Base-by-base conservation (phyloP, 2,888 invertebrate species). In the Lepetodrilus schrolli region DNA sequence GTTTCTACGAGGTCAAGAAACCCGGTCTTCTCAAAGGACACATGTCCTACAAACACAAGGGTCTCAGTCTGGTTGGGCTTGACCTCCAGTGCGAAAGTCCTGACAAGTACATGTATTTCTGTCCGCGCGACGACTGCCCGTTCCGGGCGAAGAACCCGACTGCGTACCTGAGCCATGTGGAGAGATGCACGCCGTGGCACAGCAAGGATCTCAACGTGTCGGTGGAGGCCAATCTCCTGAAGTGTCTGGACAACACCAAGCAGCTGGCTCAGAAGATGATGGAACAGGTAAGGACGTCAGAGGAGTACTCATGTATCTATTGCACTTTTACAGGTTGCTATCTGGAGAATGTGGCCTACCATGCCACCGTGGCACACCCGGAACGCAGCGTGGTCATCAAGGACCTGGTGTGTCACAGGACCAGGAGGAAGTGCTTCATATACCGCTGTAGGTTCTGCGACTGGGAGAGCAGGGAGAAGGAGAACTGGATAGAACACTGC, bases 131-230 rank as follows among this genome's bases (percentile, higher is more conserved):
- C 36, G 80, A 81, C 23, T 87, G 87, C 73, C 76, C 74, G 7
- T 87, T 84, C 74, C 74, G 77, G 20, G 80, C 84, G 38, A 84
- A 82, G 49, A 82, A 81, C 68, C 76, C 80, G 5, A 76, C 76
- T 5, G 77, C 79, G 17, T 86, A 77, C 69, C 74, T 83, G 36
- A 80, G 77, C 21, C 87, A 87, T 72, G 77, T 78, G 13, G 82
- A 81, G 21, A 74, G 72, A 43, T 85, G 85, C 72, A 84, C 82
- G 36, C 84, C 86, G 5, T 83, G 82, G 83, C 68, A 69, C 21
- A 73, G 72, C 34, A 69, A 74, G 43, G 47, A 51, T 21, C 49
- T 38, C n/a, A 74, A 75, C 50, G 51, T 72, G 4, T 58, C 73
- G 10, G 72, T 74, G 37, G 75, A 79, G 23, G 47, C 68, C 26